Conservation (phyloP, 2,888 invertebrate genomes). For the Alsophila aescularia region DNA sequence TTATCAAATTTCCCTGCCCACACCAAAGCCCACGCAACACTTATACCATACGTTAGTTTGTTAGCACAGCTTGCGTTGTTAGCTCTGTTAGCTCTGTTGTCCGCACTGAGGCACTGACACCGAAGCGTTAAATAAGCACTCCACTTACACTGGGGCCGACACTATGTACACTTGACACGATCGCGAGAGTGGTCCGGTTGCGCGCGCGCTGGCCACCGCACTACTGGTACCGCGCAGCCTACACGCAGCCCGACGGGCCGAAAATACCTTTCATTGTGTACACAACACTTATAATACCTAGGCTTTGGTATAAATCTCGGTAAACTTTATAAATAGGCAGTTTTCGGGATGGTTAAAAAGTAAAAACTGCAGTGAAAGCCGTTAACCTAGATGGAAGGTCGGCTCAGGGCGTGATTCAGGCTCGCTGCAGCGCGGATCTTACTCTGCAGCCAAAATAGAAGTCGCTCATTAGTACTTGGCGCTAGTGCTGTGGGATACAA, state of each 20-base stretch:
- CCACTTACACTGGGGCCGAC: slow-evolving; percentile 69
- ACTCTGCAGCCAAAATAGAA: neutral
- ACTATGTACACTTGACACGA: slow-evolving; percentile 41
- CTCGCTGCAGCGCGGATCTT: neutral
- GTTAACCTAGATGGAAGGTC: slow-evolving; percentile 48
- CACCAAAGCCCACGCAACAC: slow-evolving; percentile 64
- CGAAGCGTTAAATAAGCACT: slow-evolving; percentile 65
- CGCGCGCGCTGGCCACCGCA: slow-evolving; percentile 55
- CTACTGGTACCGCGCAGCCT: slow-evolving; percentile 62
- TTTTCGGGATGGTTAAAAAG: slow-evolving; percentile 43
- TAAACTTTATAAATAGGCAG: slow-evolving; percentile 66
- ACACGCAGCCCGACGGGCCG: slow-evolving; percentile 61
- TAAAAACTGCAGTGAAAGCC: slow-evolving; percentile 43
- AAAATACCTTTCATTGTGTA: slow-evolving; percentile 81
- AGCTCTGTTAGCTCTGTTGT: slow-evolving; percentile 49
- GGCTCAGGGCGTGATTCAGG: neutral
- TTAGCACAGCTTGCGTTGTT: slow-evolving; percentile 65
- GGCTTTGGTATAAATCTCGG: slow-evolving; percentile 72
- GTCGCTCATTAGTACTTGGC: too few species aligned
- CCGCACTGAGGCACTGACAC: slow-evolving; percentile 45
- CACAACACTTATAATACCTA: slow-evolving; percentile 77
- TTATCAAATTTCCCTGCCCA: slow-evolving; percentile 83
- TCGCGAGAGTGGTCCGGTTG: slow-evolving; percentile 46
- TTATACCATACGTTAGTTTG: slow-evolving; percentile 77
- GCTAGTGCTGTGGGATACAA: neutral